A percentile compares a stretch with the other conserved stretches of the same genome.
phyloP scores from a whole-genome alignment of 1,140 invertebrate species.

The Halyomorpha halys region DNA sequence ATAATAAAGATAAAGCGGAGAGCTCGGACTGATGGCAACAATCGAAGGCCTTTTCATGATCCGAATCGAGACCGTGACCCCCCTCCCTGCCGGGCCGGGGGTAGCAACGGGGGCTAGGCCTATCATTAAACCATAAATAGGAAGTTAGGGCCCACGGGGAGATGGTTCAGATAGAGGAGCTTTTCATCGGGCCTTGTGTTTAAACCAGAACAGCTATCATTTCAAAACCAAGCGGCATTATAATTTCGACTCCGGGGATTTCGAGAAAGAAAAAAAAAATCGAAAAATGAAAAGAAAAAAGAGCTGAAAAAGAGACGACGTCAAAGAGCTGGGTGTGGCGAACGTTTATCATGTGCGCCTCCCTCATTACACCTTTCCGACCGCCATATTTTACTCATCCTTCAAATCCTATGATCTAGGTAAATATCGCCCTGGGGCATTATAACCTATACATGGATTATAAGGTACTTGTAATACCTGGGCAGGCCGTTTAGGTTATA shows the following conservation, averaged over 20 bases:
- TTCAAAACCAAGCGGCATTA: conserved; percentile 7
- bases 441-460: conserved; percentile 5
- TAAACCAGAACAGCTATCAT: conserved; percentile 1
- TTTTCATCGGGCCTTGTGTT: conserved; percentile 10
- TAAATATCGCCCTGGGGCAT: conserved; percentile 2
- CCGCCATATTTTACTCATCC: conserved; percentile 7
- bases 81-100: not conserved
- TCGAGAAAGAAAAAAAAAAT: conserved; percentile 3
- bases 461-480: not conserved
- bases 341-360: conserved; percentile 8
- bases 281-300: not conserved
- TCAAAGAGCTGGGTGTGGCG: conserved; percentile 4
- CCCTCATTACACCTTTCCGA: conserved; percentile 4
- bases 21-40: too few species aligned
- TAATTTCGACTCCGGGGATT: conserved; percentile 9
- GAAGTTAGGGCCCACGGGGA: not conserved
- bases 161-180: conserved; percentile 8
- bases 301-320: not conserved
- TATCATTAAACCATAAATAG: conserved; percentile 11
- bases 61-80: not conserved
- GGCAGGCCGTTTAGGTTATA: too few species aligned
- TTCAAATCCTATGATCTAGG: conserved; percentile 2
- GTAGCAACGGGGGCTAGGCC: not conserved
- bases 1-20: too few species aligned
- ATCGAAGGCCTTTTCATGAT: too few species aligned